Evolutionary conservation across 2,113 vertebrate species (phyloP), one percentile per base, ranked within the genome.

Genomic region (Acrocephalus arundinaceus): DNA sequence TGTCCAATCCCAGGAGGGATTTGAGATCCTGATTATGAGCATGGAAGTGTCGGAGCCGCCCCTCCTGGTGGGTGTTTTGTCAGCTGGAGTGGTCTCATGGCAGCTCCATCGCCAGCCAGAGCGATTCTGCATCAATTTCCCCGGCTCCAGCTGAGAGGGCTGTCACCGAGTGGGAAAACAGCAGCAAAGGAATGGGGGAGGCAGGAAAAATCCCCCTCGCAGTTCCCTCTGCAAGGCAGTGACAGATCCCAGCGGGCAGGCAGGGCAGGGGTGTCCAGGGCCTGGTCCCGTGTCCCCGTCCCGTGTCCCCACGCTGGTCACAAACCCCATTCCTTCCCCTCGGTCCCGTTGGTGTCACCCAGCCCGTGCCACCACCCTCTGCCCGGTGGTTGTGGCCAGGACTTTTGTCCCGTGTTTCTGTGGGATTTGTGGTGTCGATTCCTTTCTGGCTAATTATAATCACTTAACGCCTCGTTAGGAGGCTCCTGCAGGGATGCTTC

Each of bases 31-130:
- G 62, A 12, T n/a, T 1, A 1, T 6, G 35, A 33, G 54, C 1
- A 0, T 15, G 27, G 83, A 23, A 9, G 20, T 5, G 15, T 20
- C 0, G 0, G 74, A 30, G 73, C 79, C 2, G 33, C 66, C 62
- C 67, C 66, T 55, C 9, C 62, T 10, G 28, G 49, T 46, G 37
- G 39, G 39, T 8, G 14, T 71, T 71, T 48, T 37, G 48, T 73
- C 59, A 48, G 54, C 63, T 15, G 3, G 33, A 87, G 62, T 3
- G 67, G 57, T 27, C 52, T 91, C 54, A 2, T 4, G 54, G 77
- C 67, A 83, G 77, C 59, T 89, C 73, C 35, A 3, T 37, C 0
- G 1, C 35, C 65, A 84, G 59, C 77, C 54, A 1, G 43, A 72
- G 67, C 6, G 0, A 41, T 58, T 22, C 20, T 0, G 10, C 65